These are phyloP conservation scores for Galagoides demidoff DNA, from an alignment of 2,797 vertebrate genomes.

Conservation along the genomic window DNA sequence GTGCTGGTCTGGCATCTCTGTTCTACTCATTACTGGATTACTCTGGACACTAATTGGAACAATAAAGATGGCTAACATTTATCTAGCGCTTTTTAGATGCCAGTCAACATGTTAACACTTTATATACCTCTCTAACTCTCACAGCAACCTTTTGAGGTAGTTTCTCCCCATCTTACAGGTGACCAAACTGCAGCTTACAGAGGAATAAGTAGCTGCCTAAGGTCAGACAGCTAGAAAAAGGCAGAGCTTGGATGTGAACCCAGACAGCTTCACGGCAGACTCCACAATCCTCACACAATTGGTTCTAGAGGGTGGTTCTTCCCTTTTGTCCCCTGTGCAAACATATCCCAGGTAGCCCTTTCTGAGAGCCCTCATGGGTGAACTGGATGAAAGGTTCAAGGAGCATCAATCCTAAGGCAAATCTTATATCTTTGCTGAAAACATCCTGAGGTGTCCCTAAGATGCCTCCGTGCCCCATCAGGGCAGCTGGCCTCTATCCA, in stretches of 20 bases:
- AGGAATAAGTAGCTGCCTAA: not conserved
- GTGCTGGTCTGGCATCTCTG: not conserved
- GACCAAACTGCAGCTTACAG: not conserved
- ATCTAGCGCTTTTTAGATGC: not conserved
- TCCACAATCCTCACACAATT: not conserved
- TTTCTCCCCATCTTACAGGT: not conserved
- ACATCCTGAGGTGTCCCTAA: not conserved
- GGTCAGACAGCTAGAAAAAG: not conserved
- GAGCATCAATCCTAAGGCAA: not conserved
- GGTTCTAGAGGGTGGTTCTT: not conserved
- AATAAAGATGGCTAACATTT: not conserved
- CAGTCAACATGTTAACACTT: accelerated
- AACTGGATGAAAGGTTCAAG: not conserved
- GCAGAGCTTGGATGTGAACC: not conserved
- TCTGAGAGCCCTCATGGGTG: not conserved
- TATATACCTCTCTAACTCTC: not conserved
- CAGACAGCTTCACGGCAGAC: not conserved
- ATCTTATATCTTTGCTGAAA: not conserved
- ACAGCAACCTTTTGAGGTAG: not conserved
- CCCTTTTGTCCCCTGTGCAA: not conserved
- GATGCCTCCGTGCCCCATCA: not conserved
- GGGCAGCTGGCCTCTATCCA: not conserved
- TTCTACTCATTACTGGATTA: not conserved
- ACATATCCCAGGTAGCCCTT: not conserved
- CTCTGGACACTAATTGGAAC: not conserved